phyloP scores from a whole-genome alignment of 2,888 invertebrate genomes.

The Cecidostiba fungosa region DNA sequence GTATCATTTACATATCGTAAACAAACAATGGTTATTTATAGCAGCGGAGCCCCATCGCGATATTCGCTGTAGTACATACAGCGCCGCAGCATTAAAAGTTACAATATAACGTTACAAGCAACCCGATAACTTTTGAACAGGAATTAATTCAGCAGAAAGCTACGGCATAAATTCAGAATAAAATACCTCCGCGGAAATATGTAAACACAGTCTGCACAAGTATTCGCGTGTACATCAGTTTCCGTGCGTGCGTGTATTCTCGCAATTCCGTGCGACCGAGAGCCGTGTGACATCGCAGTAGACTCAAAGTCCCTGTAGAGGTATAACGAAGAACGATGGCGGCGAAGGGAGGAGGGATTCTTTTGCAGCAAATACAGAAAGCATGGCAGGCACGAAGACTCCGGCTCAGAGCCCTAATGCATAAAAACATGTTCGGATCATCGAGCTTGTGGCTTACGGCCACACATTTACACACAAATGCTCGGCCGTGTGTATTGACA shows the following conservation, averaged over 20 bases:
- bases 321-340: neutral
- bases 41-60: neutral
- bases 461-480: constrained; percentile 38
- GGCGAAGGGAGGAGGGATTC: neutral
- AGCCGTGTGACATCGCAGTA: no score
- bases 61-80: neutral
- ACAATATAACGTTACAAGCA: neutral
- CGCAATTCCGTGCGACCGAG: neutral
- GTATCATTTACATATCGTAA: neutral
- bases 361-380: neutral
- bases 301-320: no score
- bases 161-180: neutral
- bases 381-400: neutral
- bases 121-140: neutral
- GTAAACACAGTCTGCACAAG: neutral
- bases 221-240: neutral
- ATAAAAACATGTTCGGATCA: constrained; percentile 36
- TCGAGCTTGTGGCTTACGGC: neutral
- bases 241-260: neutral
- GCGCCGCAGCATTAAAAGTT: neutral
- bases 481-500: neutral
- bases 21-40: neutral
- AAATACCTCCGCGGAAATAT: neutral
- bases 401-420: constrained; percentile 7
- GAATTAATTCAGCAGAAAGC: constrained; percentile 6